phyloP scores from a whole-genome alignment of 2,888 invertebrate species.

The Caenorhabditis virilis region DNA sequence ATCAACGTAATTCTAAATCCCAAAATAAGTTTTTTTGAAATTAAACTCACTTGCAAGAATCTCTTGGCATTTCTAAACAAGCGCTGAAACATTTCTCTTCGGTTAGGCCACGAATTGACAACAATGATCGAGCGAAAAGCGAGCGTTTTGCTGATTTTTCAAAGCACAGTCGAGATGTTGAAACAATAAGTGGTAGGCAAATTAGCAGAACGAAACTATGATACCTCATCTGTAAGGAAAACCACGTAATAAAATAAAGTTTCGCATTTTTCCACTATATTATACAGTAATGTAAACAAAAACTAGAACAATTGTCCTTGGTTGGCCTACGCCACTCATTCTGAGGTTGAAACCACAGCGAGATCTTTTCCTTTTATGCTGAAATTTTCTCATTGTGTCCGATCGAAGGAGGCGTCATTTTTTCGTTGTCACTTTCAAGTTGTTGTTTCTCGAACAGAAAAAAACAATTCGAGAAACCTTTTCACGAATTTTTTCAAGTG shows the following conservation, averaged over 20 bases:
- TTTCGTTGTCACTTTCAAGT: too few relatives aligned
- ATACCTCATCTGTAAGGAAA: too few relatives aligned
- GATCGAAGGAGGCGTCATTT: too few relatives aligned
- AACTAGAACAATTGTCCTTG: not conserved
- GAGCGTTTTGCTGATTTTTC: conserved; percentile 21
- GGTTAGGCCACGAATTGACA: conserved; percentile 19
- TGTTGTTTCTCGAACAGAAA: too few relatives aligned
- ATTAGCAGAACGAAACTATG: too few relatives aligned
- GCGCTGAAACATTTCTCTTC: conserved; percentile 29
- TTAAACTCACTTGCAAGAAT: conserved; percentile 35
- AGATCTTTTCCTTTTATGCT: too few relatives aligned
- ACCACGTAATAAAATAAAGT: too few relatives aligned
- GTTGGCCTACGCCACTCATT: too few relatives aligned
- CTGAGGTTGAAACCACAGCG: too few relatives aligned
- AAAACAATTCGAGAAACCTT: too few relatives aligned
- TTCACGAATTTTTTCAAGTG: too few relatives aligned
- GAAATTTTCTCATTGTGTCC: too few relatives aligned
- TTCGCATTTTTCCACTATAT: conserved; percentile 19
- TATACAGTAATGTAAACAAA: conserved; percentile 8
- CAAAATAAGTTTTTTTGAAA: not conserved
- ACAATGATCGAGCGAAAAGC: conserved; percentile 19
- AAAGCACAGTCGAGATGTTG: conserved; percentile 24
- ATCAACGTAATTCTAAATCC: not conserved
- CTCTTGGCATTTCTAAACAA: conserved; percentile 35
- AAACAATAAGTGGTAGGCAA: conserved; percentile 1